phyloP scores from a whole-genome alignment of 2,113 vertebrate species.

The Silurus meridionalis region DNA sequence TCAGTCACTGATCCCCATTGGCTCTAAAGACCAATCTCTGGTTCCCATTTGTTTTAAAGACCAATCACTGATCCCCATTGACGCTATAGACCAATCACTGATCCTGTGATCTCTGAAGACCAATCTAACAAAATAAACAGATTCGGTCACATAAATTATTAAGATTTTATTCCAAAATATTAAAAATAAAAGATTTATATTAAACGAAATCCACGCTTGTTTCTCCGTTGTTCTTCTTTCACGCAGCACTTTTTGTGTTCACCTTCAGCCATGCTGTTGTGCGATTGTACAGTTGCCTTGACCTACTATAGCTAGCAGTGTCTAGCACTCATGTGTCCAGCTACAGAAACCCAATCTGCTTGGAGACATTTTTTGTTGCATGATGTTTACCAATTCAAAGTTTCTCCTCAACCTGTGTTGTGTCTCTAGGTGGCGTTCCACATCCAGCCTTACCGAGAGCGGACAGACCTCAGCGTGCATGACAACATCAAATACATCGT shows the following conservation, averaged over 20 bases:
- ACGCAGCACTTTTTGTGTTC: not conserved
- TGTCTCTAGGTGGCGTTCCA: slow-evolving; percentile 85
- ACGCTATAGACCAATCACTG: no score
- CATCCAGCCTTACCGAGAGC: slow-evolving; percentile 85
- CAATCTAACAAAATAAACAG: not conserved
- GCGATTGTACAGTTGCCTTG: not conserved
- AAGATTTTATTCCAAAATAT: no score
- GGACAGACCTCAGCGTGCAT: slow-evolving; percentile 82
- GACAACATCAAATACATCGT: slow-evolving; percentile 88
- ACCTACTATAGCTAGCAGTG: not conserved
- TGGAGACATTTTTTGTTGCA: not conserved
- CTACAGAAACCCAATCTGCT: not conserved
- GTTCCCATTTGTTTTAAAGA: no score
- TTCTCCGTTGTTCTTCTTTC: not conserved
- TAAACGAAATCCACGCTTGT: not conserved
- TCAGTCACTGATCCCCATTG: no score
- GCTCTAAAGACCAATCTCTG: not conserved
- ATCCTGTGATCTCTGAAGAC: not conserved
- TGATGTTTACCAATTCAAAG: not conserved
- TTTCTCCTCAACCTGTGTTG: slow-evolving; percentile 5
- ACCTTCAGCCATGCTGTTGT: not conserved
- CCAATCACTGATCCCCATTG: no score
- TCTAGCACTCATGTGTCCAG: not conserved
- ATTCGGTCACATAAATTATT: not conserved
- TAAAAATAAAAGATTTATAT: not conserved